Base-by-base conservation (phyloP, 2,113 vertebrate genomes). In the Solea solea region DNA sequence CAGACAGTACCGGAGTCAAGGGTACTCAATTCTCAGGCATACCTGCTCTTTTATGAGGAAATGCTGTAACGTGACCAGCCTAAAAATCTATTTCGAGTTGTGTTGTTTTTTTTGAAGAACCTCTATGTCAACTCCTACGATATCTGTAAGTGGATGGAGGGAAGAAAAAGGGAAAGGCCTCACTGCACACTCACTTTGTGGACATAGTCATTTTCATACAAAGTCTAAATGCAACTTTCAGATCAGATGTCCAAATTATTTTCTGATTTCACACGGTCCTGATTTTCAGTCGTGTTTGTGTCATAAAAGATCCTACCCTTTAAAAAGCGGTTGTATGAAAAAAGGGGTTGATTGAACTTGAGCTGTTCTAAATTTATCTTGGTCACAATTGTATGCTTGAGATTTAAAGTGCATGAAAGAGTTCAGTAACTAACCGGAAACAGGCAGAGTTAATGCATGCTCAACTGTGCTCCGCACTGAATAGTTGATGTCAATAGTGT, bases 21-120 rank as follows among this genome's bases (percentile, higher is more conserved):
- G 93, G 97, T 96, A 50, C 93, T 98, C 60, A 95, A 94, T 92
- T 96, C 98, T 93, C 98, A 99, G 93, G 98, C 98, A 0, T 99
- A 99, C 87, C 94, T 99, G 90, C 96, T 99, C 83, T 99, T 98
- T 89, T 99, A 98, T 80, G 98, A 99, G 93, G 96, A 96, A 91
- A 85, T 97, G 65, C 89, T 90, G 41, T 94, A 91, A 88, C 13
- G 15, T 28, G 40, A 72, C 66, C 14, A 42, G 16, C 8, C 64
- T 84, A 62, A 62, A 81, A 55, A 50, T 55, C 16, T 16, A 15
- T 68, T 79, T 66, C 34, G 46, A 46, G 71, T 65, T 56, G 10
- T 58, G 14, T 66, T 58, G 4, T 13, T 60, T 69, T 73, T 46
- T 46, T 46, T 46, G 53, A 25, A 56, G 41, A 60, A 48, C 46